Percentiles rank a stretch among this genome's conserved stretches.
Conservation (phyloP, 2,797 vertebrate species). For the Pempheris klunzingeri region DNA sequence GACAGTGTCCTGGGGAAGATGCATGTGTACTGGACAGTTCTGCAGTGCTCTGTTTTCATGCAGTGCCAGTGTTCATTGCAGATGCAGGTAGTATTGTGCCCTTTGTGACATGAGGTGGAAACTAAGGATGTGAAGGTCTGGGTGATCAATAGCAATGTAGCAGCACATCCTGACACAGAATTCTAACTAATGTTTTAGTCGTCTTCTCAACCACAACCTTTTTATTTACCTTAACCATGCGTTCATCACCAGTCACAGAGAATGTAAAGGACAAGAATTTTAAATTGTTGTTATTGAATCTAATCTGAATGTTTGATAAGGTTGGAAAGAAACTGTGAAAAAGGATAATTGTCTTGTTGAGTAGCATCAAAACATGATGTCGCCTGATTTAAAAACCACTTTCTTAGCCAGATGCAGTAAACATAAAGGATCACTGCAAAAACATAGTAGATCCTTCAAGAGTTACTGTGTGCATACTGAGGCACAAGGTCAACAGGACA, state of each 20-base stretch:
- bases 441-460: too few relatives aligned
- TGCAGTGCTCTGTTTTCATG: too few relatives aligned
- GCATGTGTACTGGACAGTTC: too few relatives aligned
- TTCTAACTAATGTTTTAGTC: too few relatives aligned
- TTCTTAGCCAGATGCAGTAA: too few relatives aligned
- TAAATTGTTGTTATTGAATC: neutral
- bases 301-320: neutral
- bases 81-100: neutral
- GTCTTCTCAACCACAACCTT: neutral
- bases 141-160: neutral
- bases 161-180: too few relatives aligned
- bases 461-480: too few relatives aligned
- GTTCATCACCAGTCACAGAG: neutral
- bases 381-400: too few relatives aligned
- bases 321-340: neutral
- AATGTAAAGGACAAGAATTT: neutral
- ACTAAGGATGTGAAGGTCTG: neutral
- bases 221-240: neutral
- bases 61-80: neutral
- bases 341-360: too few relatives aligned
- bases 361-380: too few relatives aligned
- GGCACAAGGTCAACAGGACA: too few relatives aligned
- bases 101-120: neutral
- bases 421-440: neutral
- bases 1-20: too few relatives aligned